Conservation (phyloP, 2,113 vertebrate genomes). For the Platycercus adscitus region DNA sequence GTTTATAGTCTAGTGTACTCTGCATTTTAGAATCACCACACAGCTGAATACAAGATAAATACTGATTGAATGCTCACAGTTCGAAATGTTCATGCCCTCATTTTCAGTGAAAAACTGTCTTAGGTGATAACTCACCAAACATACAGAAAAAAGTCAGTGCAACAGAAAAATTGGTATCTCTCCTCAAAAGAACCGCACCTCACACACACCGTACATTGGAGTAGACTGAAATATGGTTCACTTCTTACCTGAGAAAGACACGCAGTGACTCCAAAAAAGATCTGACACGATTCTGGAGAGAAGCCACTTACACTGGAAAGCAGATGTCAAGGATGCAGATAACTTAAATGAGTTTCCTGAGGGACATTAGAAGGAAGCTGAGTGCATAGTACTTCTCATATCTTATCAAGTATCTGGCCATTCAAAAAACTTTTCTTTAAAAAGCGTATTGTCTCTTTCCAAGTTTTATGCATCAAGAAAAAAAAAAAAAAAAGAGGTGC, state of each 20-base stretch:
- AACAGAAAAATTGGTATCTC: neutral
- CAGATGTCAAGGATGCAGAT: slow-evolving; percentile 77
- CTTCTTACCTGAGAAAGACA: slow-evolving; percentile 91
- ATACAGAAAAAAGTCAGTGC: neutral
- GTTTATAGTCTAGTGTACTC: neutral
- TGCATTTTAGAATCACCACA: neutral
- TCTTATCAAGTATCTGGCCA: neutral
- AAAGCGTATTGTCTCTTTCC: too few species aligned
- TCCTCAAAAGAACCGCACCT: neutral
- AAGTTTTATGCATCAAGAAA: too few species aligned
- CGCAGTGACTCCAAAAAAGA: slow-evolving; percentile 93
- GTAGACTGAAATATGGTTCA: neutral
- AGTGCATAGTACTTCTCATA: neutral
- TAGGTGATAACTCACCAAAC: neutral
- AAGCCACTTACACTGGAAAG: slow-evolving; percentile 91
- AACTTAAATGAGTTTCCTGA: neutral
- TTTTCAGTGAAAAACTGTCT: neutral
- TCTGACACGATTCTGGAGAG: slow-evolving; percentile 94
- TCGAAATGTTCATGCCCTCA: neutral
- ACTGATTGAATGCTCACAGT: neutral
- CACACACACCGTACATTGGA: neutral
- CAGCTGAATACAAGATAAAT: neutral
- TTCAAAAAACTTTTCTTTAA: neutral
- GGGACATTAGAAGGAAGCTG: neutral
- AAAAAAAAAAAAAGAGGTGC: neutral